phyloP scores from a whole-genome alignment of 1,140 invertebrate genomes.

The Ceratina japonica region DNA sequence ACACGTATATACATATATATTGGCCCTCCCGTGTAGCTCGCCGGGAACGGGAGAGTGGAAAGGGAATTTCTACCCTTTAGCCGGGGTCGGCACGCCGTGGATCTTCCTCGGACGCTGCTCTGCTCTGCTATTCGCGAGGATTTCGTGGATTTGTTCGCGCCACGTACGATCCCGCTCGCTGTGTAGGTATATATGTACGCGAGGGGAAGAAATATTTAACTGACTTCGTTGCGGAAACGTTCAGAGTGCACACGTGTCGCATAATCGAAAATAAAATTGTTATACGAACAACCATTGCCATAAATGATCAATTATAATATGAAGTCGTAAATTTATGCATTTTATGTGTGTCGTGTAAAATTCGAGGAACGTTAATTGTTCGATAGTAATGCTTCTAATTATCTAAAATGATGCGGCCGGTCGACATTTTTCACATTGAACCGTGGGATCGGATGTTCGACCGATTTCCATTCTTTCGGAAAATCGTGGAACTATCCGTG shows the following conservation, averaged over 20 bases:
- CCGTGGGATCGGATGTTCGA: slow-evolving; percentile 31
- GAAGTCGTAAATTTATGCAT: no score
- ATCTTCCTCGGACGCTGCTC: slow-evolving; percentile 17
- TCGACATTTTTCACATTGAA: slow-evolving; percentile 9
- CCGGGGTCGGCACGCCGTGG: slow-evolving; percentile 21
- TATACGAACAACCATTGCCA: not conserved
- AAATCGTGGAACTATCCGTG: slow-evolving; percentile 38
- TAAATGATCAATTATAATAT: not conserved
- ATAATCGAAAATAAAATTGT: no score
- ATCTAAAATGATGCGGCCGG: not conserved
- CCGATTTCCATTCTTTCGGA: slow-evolving; percentile 47
- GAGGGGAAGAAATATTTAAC: not conserved
- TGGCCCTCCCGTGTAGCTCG: slow-evolving; percentile 51
- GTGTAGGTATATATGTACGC: not conserved
- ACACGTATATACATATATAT: slow-evolving; percentile 69
- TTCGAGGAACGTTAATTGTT: no score
- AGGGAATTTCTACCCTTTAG: slow-evolving; percentile 39
- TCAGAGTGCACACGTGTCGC: no score
- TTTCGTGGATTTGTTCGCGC: slow-evolving; percentile 21
- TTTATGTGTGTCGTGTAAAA: no score
- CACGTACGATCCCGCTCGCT: slow-evolving; percentile 23
- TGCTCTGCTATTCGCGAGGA: slow-evolving; percentile 21
- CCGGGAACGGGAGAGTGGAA: slow-evolving; percentile 26
- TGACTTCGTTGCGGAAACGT: not conserved
- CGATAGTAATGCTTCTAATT: not conserved